Conservation (phyloP, 2,888 invertebrate genomes). For the Sesamia inferens region DNA sequence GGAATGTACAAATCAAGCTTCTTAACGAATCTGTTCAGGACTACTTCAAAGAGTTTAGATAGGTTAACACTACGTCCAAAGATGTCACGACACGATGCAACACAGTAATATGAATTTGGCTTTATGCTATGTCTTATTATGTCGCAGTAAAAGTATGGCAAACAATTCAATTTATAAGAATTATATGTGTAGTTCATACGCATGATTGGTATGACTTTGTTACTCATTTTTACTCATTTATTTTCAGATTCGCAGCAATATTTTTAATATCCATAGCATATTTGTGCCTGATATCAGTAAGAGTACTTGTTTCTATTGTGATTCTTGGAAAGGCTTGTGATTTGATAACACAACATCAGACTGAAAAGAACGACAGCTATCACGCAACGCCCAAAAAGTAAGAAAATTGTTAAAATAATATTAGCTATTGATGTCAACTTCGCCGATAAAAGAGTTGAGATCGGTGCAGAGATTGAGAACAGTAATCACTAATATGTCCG, state of each 20-base stretch:
- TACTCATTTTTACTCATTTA: neutral
- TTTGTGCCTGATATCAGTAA: constrained; percentile 93
- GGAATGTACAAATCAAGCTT: too few species aligned
- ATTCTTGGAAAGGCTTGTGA: constrained; percentile 97
- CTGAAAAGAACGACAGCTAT: constrained; percentile 87
- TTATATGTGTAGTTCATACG: neutral
- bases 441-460: too few species aligned
- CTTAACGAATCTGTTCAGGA: too few species aligned
- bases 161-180: neutral
- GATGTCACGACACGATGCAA: too few species aligned
- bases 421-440: neutral
- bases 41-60: too few species aligned
- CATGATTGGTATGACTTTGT: neutral
- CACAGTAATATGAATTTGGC: too few species aligned
- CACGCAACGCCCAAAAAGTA: constrained; percentile 86
- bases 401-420: constrained; percentile 32
- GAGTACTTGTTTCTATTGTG: constrained; percentile 96
- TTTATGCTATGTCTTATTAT: neutral
- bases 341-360: constrained; percentile 94
- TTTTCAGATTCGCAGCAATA: constrained; percentile 91
- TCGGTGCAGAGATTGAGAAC: too few species aligned
- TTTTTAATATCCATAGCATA: constrained; percentile 94
- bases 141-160: neutral
- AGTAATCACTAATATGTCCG: too few species aligned
- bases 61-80: too few species aligned